Conservation (phyloP, 2,113 vertebrate genomes). For the Scopus umbretta region DNA sequence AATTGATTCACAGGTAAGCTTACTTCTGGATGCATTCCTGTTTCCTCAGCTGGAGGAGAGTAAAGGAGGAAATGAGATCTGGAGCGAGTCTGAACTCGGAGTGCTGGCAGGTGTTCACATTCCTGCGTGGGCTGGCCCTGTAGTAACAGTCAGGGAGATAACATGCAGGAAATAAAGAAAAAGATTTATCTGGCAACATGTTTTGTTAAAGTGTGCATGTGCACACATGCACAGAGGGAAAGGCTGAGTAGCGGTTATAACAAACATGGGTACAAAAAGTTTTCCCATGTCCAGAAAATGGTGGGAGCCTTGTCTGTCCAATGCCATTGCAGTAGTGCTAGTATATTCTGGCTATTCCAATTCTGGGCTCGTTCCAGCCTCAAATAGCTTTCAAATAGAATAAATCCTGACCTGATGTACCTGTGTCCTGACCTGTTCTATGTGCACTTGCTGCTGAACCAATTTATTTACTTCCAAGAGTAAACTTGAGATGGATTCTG, state of each 20-base stretch:
- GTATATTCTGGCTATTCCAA: neutral
- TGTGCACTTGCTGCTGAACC: neutral
- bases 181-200: neutral
- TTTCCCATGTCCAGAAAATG: neutral
- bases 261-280: neutral
- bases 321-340: neutral
- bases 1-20: conserved; percentile 55
- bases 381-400: neutral
- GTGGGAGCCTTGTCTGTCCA: neutral
- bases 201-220: neutral
- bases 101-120: neutral
- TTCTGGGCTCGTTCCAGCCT: neutral
- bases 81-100: neutral
- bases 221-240: neutral
- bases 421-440: neutral
- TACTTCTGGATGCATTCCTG: neutral
- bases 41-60: neutral
- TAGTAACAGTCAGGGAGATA: neutral
- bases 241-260: neutral
- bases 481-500: neutral
- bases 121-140: neutral
- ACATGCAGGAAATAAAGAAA: neutral
- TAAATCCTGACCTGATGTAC: neutral
- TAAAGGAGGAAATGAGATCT: neutral
- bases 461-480: neutral